These are phyloP conservation scores for Euphonia xanthogaster DNA, from an alignment of 2,797 vertebrate genomes.

Conservation along the genomic window DNA sequence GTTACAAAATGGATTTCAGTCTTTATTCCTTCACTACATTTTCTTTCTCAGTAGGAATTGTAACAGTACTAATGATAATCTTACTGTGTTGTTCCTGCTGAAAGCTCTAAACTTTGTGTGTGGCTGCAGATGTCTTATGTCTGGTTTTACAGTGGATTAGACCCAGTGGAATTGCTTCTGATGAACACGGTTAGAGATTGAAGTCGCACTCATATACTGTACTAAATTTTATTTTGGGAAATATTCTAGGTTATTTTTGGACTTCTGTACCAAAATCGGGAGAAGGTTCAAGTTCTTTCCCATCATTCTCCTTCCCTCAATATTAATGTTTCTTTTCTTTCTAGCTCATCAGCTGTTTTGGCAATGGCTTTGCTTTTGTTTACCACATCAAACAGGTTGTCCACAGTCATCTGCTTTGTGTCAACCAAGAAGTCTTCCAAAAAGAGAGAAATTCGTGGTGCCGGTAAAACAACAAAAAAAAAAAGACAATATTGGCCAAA, in stretches of 20 bases:
- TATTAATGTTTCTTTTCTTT: slow-evolving; percentile 45
- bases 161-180: background rate
- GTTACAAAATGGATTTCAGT: background rate
- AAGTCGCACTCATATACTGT: background rate
- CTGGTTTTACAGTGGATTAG: background rate
- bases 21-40: background rate
- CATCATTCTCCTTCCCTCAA: slow-evolving; percentile 23
- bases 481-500: slow-evolving; percentile 9
- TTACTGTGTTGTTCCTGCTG: background rate
- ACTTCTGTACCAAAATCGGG: slow-evolving; percentile 5
- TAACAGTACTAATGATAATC: background rate
- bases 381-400: slow-evolving; percentile 69
- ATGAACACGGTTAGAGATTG: background rate
- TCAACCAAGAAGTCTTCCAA: slow-evolving; percentile 38
- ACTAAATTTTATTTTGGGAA: background rate
- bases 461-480: slow-evolving; percentile 7
- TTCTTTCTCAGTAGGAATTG: background rate
- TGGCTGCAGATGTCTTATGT: background rate
- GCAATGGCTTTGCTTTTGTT: slow-evolving; percentile 53
- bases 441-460: slow-evolving; percentile 7
- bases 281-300: slow-evolving; percentile 26
- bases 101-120: background rate
- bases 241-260: slow-evolving; percentile 18
- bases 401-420: slow-evolving; percentile 57
- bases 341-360: slow-evolving; percentile 30